phyloP scores from a whole-genome alignment of 2,888 invertebrate species.

The Monoplex corrugatus region DNA sequence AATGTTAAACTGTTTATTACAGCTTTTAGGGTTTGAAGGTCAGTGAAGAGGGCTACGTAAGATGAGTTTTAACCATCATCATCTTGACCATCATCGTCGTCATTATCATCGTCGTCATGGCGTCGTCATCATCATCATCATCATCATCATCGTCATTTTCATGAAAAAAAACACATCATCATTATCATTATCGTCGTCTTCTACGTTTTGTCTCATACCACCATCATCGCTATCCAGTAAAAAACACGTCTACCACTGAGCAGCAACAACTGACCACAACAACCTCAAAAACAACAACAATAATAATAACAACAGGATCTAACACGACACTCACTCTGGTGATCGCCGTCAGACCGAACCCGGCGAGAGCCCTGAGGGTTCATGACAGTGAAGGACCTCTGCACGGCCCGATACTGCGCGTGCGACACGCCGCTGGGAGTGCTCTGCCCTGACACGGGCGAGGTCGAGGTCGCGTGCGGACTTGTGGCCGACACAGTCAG shows the following conservation, averaged over 20 bases:
- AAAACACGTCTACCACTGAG: not conserved
- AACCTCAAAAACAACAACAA: too few species aligned
- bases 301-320: too few species aligned
- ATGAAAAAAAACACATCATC: too few species aligned
- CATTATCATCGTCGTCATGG: too few species aligned
- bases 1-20: too few species aligned
- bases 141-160: not conserved
- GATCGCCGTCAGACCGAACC: not conserved
- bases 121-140: not conserved
- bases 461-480: not conserved
- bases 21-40: too few species aligned
- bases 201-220: not conserved
- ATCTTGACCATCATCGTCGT: too few species aligned
- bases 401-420: slow-evolving; percentile 42
- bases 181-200: too few species aligned
- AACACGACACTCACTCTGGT: not conserved
- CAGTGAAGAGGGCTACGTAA: too few species aligned
- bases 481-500: not conserved
- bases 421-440: slow-evolving; percentile 40
- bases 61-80: too few species aligned
- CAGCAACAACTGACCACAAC: not conserved
- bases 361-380: slow-evolving; percentile 38
- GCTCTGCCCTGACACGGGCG: slow-evolving; percentile 30
- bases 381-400: slow-evolving; percentile 47
- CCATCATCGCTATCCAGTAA: too few species aligned